phyloP scores from a whole-genome alignment of 2,797 vertebrate genomes.

The Mormyrops attenuatus region DNA sequence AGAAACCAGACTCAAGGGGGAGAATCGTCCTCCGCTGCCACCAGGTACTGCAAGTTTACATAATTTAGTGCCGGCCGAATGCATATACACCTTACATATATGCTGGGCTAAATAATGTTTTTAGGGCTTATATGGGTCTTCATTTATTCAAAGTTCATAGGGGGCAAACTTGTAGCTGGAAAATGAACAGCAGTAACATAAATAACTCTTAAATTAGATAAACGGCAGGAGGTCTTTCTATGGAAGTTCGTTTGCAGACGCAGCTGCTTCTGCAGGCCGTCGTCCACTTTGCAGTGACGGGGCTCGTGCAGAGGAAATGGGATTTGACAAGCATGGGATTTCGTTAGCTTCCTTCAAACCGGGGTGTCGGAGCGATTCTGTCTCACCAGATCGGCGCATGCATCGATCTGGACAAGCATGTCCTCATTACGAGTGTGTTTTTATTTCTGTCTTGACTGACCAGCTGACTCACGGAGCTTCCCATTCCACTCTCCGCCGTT shows the following conservation, averaged over 20 bases:
- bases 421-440: not conserved
- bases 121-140: not conserved
- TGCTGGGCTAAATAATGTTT: not conserved
- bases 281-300: not conserved
- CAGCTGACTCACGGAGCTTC: not conserved
- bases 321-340: constrained; percentile 38
- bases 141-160: not conserved
- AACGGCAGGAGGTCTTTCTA: not conserved
- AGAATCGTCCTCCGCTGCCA: not conserved
- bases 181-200: not conserved
- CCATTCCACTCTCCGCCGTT: not conserved
- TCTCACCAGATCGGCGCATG: not conserved
- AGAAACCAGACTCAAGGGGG: not conserved
- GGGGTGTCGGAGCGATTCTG: constrained; percentile 37
- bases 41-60: not conserved
- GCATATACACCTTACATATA: not conserved
- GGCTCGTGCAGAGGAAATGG: constrained; percentile 10
- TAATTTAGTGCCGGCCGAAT: not conserved
- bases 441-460: not conserved
- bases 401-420: constrained; percentile 6
- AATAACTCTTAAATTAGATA: not conserved
- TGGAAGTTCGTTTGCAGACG: not conserved
- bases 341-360: constrained; percentile 31
- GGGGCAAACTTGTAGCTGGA: not conserved
- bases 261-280: not conserved